These are phyloP conservation scores for Pholis gunnellus DNA, from an alignment of 2,113 vertebrate species.

Conservation along the genomic window DNA sequence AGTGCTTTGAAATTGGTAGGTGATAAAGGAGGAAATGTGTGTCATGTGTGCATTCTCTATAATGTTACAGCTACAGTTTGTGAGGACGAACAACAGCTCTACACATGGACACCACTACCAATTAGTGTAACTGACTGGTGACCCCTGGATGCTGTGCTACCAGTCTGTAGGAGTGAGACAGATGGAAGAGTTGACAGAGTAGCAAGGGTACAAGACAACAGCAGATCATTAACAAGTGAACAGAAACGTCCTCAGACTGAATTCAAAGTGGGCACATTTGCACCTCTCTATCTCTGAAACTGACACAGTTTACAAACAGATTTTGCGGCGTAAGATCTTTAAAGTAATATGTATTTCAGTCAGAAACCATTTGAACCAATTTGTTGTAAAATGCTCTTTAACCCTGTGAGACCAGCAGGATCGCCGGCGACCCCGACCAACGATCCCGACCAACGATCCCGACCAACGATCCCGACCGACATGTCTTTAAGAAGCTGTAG, in stretches of 20 bases:
- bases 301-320: not conserved
- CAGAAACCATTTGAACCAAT: not conserved
- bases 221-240: constrained; percentile 38
- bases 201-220: constrained; percentile 29
- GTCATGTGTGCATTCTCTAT: not conserved
- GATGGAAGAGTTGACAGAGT: constrained; percentile 58
- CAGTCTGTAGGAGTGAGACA: constrained; percentile 41
- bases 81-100: constrained; percentile 16
- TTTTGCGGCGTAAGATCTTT: not conserved
- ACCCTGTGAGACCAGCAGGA: too few species aligned
- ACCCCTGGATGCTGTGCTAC: constrained; percentile 30
- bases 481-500: too few species aligned
- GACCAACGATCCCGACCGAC: too few species aligned
- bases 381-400: not conserved
- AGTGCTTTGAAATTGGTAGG: constrained; percentile 4
- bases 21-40: not conserved
- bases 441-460: too few species aligned
- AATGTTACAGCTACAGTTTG: not conserved
- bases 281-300: not conserved
- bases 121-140: constrained; percentile 52
- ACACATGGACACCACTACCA: constrained; percentile 14
- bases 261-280: constrained; percentile 4
- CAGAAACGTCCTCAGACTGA: constrained; percentile 6
- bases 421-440: too few species aligned
- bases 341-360: too few species aligned